These are phyloP conservation scores for Plebejus anna DNA, from an alignment of 2,888 invertebrate genomes.

Conservation along the genomic window DNA sequence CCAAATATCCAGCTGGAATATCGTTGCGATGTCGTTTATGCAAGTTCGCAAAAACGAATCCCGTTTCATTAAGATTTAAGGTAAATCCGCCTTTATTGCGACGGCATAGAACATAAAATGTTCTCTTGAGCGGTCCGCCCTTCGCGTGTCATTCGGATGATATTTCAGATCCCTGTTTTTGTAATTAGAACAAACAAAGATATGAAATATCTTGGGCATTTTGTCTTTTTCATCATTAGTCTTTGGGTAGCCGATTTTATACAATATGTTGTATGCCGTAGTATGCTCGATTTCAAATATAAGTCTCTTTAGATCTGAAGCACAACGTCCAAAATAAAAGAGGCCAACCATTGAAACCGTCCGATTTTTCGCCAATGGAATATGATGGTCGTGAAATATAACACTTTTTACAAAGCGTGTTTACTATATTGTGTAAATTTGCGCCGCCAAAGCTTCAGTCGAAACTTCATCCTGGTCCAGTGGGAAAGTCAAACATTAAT, in stretches of 20 bases:
- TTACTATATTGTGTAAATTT: slow-evolving; percentile 15
- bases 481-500: slow-evolving; percentile 27
- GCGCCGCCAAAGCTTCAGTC: slow-evolving; percentile 14
- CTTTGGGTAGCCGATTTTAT: neutral
- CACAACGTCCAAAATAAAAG: neutral
- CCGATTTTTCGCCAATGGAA: neutral
- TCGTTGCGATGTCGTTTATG: slow-evolving; percentile 72
- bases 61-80: slow-evolving; percentile 54
- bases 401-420: slow-evolving; percentile 13
- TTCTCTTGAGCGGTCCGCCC: slow-evolving; percentile 56
- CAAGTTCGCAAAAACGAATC: slow-evolving; percentile 75
- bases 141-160: slow-evolving; percentile 63
- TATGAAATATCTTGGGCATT: slow-evolving; percentile 43
- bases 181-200: slow-evolving; percentile 59
- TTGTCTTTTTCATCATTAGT: neutral
- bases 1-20: slow-evolving; percentile 76
- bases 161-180: slow-evolving; percentile 57
- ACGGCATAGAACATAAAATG: slow-evolving; percentile 56
- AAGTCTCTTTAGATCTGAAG: neutral
- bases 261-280: no score
- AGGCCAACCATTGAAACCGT: neutral
- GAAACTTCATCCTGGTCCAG: slow-evolving; percentile 14
- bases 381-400: neutral
- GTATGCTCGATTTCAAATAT: neutral
- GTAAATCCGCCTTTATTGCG: slow-evolving; percentile 59